Evolutionary conservation across 2,888 invertebrate genomes (phyloP).

Genomic region (Acronicta psi): DNA sequence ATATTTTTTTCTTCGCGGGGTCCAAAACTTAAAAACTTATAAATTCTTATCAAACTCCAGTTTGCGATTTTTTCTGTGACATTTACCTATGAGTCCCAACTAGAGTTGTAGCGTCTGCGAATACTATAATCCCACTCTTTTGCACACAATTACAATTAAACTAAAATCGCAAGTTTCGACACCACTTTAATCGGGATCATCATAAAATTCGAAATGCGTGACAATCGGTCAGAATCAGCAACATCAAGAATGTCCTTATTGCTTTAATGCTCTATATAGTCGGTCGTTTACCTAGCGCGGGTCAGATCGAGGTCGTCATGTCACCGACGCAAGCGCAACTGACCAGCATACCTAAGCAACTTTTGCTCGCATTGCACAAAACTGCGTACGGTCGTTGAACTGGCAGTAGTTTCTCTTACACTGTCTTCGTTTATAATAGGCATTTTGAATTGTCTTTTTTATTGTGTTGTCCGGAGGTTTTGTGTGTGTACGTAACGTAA

Average conservation of each 20-base stretch:
- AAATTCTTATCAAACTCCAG: no score
- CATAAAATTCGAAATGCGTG: conserved; percentile 29
- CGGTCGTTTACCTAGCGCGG: conserved; percentile 71
- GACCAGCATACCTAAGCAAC: conserved; percentile 76
- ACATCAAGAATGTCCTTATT: conserved; percentile 56
- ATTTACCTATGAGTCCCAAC: no score
- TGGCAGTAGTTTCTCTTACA: conserved; percentile 56
- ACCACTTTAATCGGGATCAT: conserved; percentile 12
- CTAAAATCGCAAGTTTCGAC: background rate
- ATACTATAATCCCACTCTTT: no score
- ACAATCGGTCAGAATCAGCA: conserved; percentile 24
- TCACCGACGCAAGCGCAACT: conserved; percentile 63
- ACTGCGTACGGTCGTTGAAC: conserved; percentile 71
- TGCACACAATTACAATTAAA: background rate
- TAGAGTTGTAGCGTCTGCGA: no score
- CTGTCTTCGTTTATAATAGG: conserved; percentile 40
- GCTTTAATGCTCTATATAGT: conserved; percentile 60
- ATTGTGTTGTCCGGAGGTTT: conserved; percentile 14
- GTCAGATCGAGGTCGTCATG: conserved; percentile 75
- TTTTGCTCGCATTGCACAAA: conserved; percentile 76
- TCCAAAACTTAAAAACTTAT: no score
- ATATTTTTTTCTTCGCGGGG: no score
- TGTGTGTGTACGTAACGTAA: no score
- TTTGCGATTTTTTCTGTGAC: no score
- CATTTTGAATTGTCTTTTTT: conserved; percentile 27